Evolutionary conservation across 2,797 vertebrate species (phyloP).

Genomic region (Acanthis flammea): DNA sequence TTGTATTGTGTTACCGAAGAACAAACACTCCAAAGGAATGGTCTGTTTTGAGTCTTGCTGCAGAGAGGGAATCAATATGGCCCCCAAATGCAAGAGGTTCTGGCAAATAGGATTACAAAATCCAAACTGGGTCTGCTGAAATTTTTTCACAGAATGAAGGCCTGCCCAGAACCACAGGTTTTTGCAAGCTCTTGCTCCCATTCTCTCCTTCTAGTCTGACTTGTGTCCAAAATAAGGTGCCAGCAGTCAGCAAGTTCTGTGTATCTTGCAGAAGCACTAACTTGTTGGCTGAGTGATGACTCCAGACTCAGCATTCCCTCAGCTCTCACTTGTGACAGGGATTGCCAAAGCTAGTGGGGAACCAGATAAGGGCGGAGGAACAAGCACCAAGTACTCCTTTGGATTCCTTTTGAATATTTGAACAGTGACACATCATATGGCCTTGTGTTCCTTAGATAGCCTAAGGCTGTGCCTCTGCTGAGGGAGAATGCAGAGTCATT

Average conservation of each 20-base stretch:
- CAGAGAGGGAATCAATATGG: background rate
- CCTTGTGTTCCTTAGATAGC: conserved; percentile 12
- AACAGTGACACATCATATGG: conserved; percentile 7
- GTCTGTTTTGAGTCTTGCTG: background rate
- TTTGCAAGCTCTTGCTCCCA: background rate
- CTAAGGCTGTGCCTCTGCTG: background rate
- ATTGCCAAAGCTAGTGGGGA: conserved; percentile 24
- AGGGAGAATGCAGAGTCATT: conserved; percentile 36
- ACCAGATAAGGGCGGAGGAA: conserved; percentile 33
- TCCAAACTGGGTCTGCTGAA: background rate
- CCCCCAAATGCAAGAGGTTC: background rate
- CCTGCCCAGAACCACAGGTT: background rate
- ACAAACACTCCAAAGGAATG: background rate
- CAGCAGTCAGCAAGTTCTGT: conserved; percentile 15
- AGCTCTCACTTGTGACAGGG: conserved; percentile 52
- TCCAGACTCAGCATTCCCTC: conserved; percentile 58
- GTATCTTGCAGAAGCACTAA: conserved; percentile 21
- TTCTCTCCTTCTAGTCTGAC: background rate
- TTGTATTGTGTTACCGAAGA: background rate
- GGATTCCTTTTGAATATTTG: conserved; percentile 57
- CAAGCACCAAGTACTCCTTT: background rate
- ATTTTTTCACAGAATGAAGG: background rate
- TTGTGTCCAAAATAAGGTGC: conserved; percentile 33
- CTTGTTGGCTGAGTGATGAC: conserved; percentile 57
- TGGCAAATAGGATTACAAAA: background rate